These are phyloP conservation scores for Drosophila kuntzei DNA, from an alignment of 2,888 invertebrate species.

Conservation along the genomic window DNA sequence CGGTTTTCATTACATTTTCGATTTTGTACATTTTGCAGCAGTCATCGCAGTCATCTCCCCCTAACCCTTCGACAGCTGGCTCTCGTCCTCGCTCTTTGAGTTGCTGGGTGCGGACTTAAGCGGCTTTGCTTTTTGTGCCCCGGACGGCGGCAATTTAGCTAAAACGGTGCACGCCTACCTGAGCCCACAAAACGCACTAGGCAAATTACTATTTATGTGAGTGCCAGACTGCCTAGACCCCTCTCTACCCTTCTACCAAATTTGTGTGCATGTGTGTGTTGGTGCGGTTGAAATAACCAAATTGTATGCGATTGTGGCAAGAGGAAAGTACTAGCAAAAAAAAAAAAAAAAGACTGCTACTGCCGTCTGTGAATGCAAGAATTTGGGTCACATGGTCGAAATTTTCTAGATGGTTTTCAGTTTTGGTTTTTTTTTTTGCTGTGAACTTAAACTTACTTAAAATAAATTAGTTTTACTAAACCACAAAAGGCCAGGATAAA, in stretches of 20 bases:
- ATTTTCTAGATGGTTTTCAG: constrained; percentile 37
- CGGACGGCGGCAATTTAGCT: constrained; percentile 78
- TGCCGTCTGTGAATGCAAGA: constrained; percentile 46
- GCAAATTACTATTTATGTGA: constrained; percentile 80
- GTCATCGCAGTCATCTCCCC: constrained; percentile 7
- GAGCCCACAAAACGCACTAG: constrained; percentile 73
- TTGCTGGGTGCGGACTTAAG: constrained; percentile 70
- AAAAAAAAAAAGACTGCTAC: constrained; percentile 29
- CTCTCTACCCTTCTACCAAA: constrained; percentile 2
- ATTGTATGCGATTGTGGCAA: constrained; percentile 79
- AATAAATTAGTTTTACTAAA: constrained; percentile 77
- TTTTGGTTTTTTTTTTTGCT: constrained; percentile 31
- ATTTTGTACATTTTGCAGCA: constrained; percentile 71
- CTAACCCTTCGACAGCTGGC: background rate
- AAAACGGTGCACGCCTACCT: constrained; percentile 80
- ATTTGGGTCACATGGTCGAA: constrained; percentile 74
- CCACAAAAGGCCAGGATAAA: constrained; percentile 58
- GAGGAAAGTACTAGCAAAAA: constrained; percentile 20
- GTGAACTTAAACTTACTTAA: constrained; percentile 69
- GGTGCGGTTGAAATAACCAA: constrained; percentile 77
- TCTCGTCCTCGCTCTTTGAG: background rate
- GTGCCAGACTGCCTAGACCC: constrained; percentile 43
- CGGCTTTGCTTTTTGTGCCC: constrained; percentile 69
- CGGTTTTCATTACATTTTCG: constrained; percentile 78
- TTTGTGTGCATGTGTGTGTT: constrained; percentile 46